A percentile compares a stretch with the other conserved stretches of the same genome.
These are phyloP conservation scores for Gryon sp. DNA, from an alignment of 1,140 invertebrate genomes.

Conservation along the genomic window DNA sequence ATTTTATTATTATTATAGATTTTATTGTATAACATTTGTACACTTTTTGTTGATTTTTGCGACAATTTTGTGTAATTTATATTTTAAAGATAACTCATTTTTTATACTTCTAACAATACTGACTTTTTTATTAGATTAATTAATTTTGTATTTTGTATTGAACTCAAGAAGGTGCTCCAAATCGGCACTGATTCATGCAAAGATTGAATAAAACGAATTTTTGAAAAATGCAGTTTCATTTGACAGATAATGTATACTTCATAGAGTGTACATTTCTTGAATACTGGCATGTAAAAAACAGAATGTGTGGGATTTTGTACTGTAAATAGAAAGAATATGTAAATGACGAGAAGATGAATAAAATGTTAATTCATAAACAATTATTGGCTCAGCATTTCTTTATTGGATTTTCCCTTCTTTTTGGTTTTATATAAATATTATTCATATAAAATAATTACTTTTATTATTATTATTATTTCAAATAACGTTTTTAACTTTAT, in stretches of 20 bases:
- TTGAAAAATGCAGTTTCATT: neutral
- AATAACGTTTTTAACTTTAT: neutral
- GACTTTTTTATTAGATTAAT: neutral
- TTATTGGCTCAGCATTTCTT: no score
- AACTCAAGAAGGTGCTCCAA: slow-evolving; percentile 9
- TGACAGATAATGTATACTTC: no score
- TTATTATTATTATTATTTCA: neutral
- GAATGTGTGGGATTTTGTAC: slow-evolving; percentile 47
- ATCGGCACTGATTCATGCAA: slow-evolving; percentile 14
- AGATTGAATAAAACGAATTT: neutral
- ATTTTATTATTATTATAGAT: neutral
- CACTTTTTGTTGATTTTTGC: slow-evolving; percentile 15
- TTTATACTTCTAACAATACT: slow-evolving; percentile 33
- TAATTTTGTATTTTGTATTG: neutral
- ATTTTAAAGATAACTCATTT: slow-evolving; percentile 3
- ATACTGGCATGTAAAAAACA: slow-evolving; percentile 30
- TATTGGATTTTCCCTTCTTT: no score
- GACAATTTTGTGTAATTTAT: slow-evolving; percentile 1
- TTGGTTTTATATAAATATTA: no score
- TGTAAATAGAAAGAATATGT: slow-evolving; percentile 45
- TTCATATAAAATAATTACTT: no score
- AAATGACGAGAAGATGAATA: slow-evolving; percentile 34
- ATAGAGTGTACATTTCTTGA: slow-evolving; percentile 12
- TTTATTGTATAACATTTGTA: slow-evolving; percentile 1
- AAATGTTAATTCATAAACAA: slow-evolving; percentile 14